Conservation (phyloP, 2,113 vertebrate species). For the Protobothrops mucrosquamatus region DNA sequence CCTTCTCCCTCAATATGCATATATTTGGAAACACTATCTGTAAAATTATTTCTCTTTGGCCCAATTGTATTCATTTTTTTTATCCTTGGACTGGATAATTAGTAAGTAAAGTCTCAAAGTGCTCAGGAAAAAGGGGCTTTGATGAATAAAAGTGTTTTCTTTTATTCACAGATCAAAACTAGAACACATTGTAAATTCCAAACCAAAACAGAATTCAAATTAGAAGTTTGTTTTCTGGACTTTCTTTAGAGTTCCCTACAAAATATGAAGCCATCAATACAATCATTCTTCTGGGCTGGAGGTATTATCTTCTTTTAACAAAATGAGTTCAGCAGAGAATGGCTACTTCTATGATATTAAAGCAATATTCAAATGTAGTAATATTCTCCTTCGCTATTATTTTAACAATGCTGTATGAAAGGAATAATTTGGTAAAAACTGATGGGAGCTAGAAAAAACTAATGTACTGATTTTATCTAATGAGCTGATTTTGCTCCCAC, state of each 20-base stretch:
- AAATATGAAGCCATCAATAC: background rate
- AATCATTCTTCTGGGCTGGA: background rate
- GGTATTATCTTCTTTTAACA: background rate
- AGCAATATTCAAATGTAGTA: background rate
- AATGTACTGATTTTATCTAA: background rate
- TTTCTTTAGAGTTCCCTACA: background rate
- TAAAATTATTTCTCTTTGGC: background rate
- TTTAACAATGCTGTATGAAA: background rate
- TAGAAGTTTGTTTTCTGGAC: background rate
- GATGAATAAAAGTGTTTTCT: background rate
- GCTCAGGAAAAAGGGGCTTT: background rate
- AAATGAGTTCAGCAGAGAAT: background rate
- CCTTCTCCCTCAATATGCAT: slow-evolving; percentile 12
- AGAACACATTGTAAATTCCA: background rate
- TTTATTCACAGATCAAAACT: slow-evolving; percentile 22
- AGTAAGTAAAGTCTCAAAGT: slow-evolving; percentile 1
- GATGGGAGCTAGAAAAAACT: background rate
- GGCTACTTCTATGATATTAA: background rate
- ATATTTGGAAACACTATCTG: slow-evolving; percentile 38
- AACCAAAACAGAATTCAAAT: slow-evolving; percentile 17
- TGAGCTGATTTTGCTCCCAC: background rate
- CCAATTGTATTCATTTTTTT: background rate
- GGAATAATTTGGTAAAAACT: background rate
- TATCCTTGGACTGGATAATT: slow-evolving; percentile 14
- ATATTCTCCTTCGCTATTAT: background rate